Percentiles rank a stretch among this genome's conserved stretches.
Conservation (phyloP, 2,888 invertebrate species). For the Dorcus parallelipipedus region DNA sequence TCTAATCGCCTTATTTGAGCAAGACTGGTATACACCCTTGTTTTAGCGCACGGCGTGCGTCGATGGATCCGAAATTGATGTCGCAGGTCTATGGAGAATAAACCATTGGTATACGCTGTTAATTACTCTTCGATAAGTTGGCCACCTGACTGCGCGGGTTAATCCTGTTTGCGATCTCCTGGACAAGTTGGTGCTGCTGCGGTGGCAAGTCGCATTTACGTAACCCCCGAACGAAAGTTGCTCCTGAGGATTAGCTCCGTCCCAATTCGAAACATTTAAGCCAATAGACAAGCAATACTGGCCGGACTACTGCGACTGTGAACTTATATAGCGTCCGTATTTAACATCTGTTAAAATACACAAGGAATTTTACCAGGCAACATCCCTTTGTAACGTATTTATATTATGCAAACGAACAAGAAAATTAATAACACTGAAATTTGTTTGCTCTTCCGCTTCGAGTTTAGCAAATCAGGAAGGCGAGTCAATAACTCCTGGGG, state of each 20-base stretch:
- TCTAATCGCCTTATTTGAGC: conserved; percentile 43
- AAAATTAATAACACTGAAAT: conserved; percentile 29
- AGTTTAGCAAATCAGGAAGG: not conserved
- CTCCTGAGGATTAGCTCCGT: conserved; percentile 30
- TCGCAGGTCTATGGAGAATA: not conserved
- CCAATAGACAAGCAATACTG: conserved; percentile 38
- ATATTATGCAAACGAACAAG: conserved; percentile 21
- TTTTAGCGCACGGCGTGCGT: conserved; percentile 12
- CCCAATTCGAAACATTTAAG: conserved; percentile 37
- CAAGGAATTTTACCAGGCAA: conserved; percentile 24
- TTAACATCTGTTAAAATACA: conserved; percentile 35
- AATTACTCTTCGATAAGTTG: conserved; percentile 17
- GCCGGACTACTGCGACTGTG: conserved; percentile 23
- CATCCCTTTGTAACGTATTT: conserved; percentile 26
- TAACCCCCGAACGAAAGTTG: conserved; percentile 28
- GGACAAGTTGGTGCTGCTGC: conserved; percentile 24
- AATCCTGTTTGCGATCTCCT: conserved; percentile 32
- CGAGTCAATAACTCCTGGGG: conserved; percentile 10
- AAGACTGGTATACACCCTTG: conserved; percentile 22
- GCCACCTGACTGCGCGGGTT: conserved; percentile 17
- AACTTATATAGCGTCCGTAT: conserved; percentile 30
- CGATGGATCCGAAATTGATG: not conserved
- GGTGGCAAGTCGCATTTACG: conserved; percentile 24
- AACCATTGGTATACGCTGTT: not conserved
- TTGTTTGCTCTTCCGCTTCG: conserved; percentile 19